phyloP scores from a whole-genome alignment of 2,113 vertebrate species.

The Fulica atra region DNA sequence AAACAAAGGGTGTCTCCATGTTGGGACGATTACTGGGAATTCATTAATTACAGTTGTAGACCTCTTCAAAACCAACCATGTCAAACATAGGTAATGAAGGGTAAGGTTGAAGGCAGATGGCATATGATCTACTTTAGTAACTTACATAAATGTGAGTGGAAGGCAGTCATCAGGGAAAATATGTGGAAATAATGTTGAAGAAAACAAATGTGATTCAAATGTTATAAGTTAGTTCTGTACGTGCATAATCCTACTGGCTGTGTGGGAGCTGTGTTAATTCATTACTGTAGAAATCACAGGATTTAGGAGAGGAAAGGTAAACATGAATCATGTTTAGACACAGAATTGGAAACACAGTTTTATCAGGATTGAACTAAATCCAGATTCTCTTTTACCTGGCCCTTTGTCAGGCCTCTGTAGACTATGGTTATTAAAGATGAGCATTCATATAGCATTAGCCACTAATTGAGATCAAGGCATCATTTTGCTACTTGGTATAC shows the following conservation, averaged over 20 bases:
- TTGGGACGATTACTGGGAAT: constrained; percentile 20
- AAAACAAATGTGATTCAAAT: constrained; percentile 4
- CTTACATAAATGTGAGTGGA: not conserved
- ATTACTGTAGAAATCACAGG: not conserved
- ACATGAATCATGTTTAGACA: not conserved
- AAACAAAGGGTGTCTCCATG: constrained; percentile 2
- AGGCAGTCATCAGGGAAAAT: not conserved
- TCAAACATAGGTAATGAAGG: not conserved
- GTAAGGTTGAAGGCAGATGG: not conserved
- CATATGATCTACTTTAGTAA: constrained; percentile 13
- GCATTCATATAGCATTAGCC: not conserved
- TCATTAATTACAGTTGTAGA: constrained; percentile 24
- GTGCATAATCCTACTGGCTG: not conserved
- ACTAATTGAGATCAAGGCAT: constrained; percentile 26
- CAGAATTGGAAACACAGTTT: not conserved
- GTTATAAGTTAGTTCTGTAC: not conserved
- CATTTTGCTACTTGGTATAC: not conserved
- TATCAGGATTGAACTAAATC: not conserved
- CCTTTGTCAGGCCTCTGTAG: not conserved
- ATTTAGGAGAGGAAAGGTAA: not conserved
- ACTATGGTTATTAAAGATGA: not conserved
- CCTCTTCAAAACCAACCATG: constrained; percentile 4
- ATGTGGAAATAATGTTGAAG: not conserved
- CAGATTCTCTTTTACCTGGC: not conserved
- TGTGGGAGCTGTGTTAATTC: constrained; percentile 1